Evolutionary conservation across 2,888 invertebrate genomes (phyloP).

Genomic region (Podabrus alpinus): DNA sequence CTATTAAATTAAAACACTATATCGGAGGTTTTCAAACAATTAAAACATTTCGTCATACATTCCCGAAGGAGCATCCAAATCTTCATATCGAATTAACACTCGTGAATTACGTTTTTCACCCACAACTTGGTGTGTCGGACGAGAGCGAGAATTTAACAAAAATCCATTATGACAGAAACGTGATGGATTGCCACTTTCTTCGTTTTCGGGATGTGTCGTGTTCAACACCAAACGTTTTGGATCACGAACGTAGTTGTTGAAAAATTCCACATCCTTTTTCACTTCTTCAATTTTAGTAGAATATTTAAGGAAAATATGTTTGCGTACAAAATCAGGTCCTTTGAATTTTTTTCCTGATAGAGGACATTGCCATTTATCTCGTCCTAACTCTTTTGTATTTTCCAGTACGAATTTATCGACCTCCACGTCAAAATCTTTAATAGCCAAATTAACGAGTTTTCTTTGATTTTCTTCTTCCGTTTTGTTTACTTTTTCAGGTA

Average conservation of each 20-base stretch:
- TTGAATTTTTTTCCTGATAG: slow-evolving; percentile 99
- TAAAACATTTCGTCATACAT: too few relatives aligned
- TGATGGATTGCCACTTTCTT: slow-evolving; percentile 52
- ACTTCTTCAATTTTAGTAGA: slow-evolving; percentile 96
- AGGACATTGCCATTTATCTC: slow-evolving; percentile 99
- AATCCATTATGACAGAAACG: not conserved
- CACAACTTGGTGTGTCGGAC: not conserved
- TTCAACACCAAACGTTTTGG: slow-evolving; percentile 92
- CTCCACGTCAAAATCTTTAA: slow-evolving; percentile 66
- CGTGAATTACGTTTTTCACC: not conserved
- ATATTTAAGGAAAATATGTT: slow-evolving; percentile 98
- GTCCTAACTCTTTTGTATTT: slow-evolving; percentile 94
- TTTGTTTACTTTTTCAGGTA: slow-evolving; percentile 78
- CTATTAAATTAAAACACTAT: too few relatives aligned
- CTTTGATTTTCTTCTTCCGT: slow-evolving; percentile 56
- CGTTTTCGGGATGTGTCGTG: slow-evolving; percentile 68
- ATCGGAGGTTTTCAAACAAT: too few relatives aligned
- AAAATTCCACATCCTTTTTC: slow-evolving; percentile 94
- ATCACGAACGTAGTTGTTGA: slow-evolving; percentile 95
- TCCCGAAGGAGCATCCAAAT: not conserved
- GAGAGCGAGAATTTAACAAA: not conserved
- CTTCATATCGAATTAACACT: not conserved
- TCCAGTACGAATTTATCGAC: slow-evolving; percentile 94
- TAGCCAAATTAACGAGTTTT: slow-evolving; percentile 49
- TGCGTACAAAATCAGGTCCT: slow-evolving; percentile 96